Percentiles rank a stretch among this genome's conserved stretches.
Conservation (phyloP, 2,797 vertebrate species). For the Dermochelys coriacea region DNA sequence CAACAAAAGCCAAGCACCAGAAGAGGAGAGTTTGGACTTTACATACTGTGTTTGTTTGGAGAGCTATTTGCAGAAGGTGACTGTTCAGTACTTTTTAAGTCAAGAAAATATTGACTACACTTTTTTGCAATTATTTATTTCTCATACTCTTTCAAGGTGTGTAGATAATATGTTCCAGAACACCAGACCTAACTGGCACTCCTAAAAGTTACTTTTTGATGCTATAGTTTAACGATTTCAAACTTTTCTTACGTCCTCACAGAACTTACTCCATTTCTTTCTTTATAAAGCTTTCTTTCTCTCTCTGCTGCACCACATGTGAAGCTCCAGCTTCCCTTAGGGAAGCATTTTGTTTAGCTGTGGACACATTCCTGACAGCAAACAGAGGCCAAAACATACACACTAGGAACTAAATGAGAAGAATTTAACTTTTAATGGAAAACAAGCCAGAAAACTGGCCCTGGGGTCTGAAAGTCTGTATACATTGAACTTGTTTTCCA, state of each 20-base stretch:
- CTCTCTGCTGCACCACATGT: constrained; percentile 14
- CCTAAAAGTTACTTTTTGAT: not conserved
- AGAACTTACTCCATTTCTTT: constrained; percentile 48
- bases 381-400: constrained; percentile 67
- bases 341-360: constrained; percentile 70
- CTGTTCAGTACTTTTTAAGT: not conserved
- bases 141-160: not conserved
- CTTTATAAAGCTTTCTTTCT: constrained; percentile 60
- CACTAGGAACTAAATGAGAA: constrained; percentile 16
- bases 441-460: constrained; percentile 16
- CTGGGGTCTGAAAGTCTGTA: not conserved
- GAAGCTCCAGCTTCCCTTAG: constrained; percentile 51
- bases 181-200: constrained; percentile 13
- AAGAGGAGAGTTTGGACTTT: not conserved
- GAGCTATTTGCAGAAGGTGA: not conserved
- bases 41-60: not conserved
- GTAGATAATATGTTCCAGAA: not conserved
- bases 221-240: constrained; percentile 57
- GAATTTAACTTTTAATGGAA: constrained; percentile 50
- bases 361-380: constrained; percentile 57
- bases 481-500: constrained; percentile 25
- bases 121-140: constrained; percentile 3
- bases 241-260: constrained; percentile 35
- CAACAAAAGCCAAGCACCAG: not conserved
- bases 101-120: constrained; percentile 35